Evolutionary conservation across 2,113 vertebrate species (phyloP).

Genomic region (Lampris megalopsis): DNA sequence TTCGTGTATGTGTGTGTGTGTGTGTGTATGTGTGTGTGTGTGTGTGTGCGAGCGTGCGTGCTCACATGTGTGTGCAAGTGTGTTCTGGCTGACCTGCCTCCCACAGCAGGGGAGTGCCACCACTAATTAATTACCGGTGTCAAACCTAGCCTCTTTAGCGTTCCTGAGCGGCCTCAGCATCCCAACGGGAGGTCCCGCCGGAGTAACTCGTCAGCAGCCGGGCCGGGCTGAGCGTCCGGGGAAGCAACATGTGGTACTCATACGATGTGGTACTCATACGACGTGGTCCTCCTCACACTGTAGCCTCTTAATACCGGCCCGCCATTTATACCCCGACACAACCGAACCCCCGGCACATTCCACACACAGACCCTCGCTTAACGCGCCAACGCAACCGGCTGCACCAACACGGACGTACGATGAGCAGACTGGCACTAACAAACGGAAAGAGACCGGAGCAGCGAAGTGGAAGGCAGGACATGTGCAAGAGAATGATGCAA

Average conservation of each 20-base stretch:
- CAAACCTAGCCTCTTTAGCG: slow-evolving; percentile 52
- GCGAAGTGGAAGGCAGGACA: too few relatives aligned
- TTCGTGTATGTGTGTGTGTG: slow-evolving; percentile 26
- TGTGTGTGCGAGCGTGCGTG: not conserved
- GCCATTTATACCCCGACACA: too few relatives aligned
- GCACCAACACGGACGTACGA: too few relatives aligned
- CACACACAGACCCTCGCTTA: too few relatives aligned
- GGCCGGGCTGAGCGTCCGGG: slow-evolving; percentile 28
- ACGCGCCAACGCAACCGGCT: too few relatives aligned
- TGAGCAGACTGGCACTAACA: too few relatives aligned
- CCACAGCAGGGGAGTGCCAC: slow-evolving; percentile 54
- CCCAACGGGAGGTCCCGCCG: slow-evolving; percentile 57
- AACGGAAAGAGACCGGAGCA: too few relatives aligned
- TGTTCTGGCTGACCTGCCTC: slow-evolving; percentile 8
- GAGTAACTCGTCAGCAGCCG: slow-evolving; percentile 26
- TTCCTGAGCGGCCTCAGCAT: slow-evolving; percentile 59
- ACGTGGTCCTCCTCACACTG: slow-evolving; percentile 45
- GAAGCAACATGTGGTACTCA: slow-evolving; percentile 66
- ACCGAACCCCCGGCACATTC: too few relatives aligned
- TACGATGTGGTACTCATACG: slow-evolving; percentile 62
- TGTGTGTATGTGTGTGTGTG: not conserved
- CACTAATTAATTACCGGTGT: slow-evolving; percentile 70
- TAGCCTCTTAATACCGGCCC: too few relatives aligned
- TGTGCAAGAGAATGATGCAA: too few relatives aligned
- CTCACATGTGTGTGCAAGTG: not conserved